Conservation (phyloP, 2,113 vertebrate genomes). For the Dermatemys mawii region DNA sequence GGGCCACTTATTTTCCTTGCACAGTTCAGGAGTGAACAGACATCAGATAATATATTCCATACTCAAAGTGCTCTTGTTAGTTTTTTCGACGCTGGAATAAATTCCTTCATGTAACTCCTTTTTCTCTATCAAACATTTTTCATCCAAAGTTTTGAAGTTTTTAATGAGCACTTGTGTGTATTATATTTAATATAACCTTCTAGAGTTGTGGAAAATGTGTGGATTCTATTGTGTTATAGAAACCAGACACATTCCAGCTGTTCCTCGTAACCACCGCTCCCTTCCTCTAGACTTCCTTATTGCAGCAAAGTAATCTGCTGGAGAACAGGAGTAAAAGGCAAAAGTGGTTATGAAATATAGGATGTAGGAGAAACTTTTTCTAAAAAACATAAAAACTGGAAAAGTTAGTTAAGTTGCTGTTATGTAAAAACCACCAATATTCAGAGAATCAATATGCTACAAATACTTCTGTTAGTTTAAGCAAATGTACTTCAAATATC, state of each 20-base stretch:
- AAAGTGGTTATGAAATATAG: background rate
- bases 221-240: slow-evolving; percentile 32
- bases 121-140: background rate
- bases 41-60: background rate
- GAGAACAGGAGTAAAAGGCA: background rate
- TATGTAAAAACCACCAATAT: background rate
- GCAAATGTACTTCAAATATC: slow-evolving; percentile 17
- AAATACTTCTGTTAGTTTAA: slow-evolving; percentile 21
- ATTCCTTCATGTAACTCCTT: slow-evolving; percentile 13
- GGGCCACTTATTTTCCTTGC: background rate
- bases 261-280: slow-evolving; percentile 25
- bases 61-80: background rate
- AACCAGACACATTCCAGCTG: slow-evolving; percentile 48
- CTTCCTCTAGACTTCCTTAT: slow-evolving; percentile 8
- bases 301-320: background rate
- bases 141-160: background rate
- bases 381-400: background rate
- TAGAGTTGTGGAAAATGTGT: slow-evolving; percentile 30
- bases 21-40: background rate
- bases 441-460: background rate
- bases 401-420: background rate
- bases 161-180: background rate
- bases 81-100: background rate
- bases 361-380: background rate
- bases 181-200: slow-evolving; percentile 20